Evolutionary conservation across 2,888 invertebrate genomes (phyloP), one percentile per base, ranked within the genome.

Genomic region (Pardosa pseudoannulata): DNA sequence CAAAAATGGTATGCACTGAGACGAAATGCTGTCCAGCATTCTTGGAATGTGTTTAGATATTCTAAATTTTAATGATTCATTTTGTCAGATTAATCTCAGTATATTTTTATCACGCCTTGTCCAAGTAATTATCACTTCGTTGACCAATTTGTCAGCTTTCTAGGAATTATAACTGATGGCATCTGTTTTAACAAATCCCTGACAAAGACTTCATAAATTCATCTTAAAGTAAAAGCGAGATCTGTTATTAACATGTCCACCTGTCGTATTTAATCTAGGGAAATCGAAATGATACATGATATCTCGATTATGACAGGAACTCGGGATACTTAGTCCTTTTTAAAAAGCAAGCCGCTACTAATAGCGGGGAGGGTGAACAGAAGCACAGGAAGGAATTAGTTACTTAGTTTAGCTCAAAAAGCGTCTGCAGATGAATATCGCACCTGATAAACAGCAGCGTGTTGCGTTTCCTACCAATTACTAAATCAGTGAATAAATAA

Each of bases 371-470:
- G 41, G 28, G 65, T 65, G n/a, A n/a, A n/a, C 71, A 46, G 27
- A 50, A 50, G 50, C 46, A 71, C 71, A 71, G 71, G 71, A 71
- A 71, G 50, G 46, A 71, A 50, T 50, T 46, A 71, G n/a, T 28
- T 27, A n/a, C 46, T 1, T 13, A 27, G n/a, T 19, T 29, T 7
- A 29, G 32, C 9, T 46, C 71, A 28, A 28, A 50, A 29, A 29
- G 16, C 71, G 28, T 71, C 50, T 71, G n/a, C n/a, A 7, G 71
- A 71, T 46, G 71, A 41, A 46, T 46, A 71, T 71, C 71, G 19
- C 68, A 56, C 39, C 27, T 36, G 39, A 23, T 19, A 39, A 70
- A 23, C 0, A 0, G 36, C 39, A 6, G 2, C 1, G 6, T 23
- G 23, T 23, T 9, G 23, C 23, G 23, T 23, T 56, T 56, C 56